Evolutionary conservation across 2,113 vertebrate species (phyloP), one percentile per base, ranked within the genome.

Genomic region (Stegastes partitus): DNA sequence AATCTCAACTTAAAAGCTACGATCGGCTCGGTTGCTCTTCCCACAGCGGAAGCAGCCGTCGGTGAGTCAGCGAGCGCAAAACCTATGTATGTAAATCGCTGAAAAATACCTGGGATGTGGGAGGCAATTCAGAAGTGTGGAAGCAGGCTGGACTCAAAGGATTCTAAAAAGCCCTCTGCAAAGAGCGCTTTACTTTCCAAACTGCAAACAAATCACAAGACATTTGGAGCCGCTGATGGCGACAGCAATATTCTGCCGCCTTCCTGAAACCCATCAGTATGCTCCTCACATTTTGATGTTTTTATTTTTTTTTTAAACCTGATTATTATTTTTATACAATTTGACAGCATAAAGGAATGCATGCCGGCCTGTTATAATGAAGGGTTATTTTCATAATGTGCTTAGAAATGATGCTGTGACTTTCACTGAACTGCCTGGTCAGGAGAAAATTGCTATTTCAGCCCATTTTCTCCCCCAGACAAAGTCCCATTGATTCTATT

Each of bases 361-460:
- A 42, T 45, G 15, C 2, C 42, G 21, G 26, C n/a, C 47, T 23
- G 0, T 26, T n/a, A 1, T 64, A 39, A 62, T 68, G 62, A 66
- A 49, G 23, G 56, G 66, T 70, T 59, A 18, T 70, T 44, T 31
- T 44, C 47, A 56, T 53, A 61, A 77, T 59, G 25, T 70, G 56
- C 14, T 69, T 18, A 47, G 44, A 54, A 66, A 47, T 12, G 0
- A 77, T 19, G 10, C 26, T 26, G 69, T 34, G 31, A 34, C 31
- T 34, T 34, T 34, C 31, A 34, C 31, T 34, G 31, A 74, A 57
- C 39, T 11, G 39, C 37, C 22, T 45, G 51, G 26, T 81, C 28
- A 45, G 16, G 31, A 65, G 63, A 70, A 81, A 75, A 73, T 44
- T 65, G 54, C 49, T 0, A 28, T 68, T 77, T 74, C 47, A 70